Evolutionary conservation across 2,888 invertebrate genomes (phyloP), one percentile per base, ranked within the genome.

Genomic region (Halictus ligatus): DNA sequence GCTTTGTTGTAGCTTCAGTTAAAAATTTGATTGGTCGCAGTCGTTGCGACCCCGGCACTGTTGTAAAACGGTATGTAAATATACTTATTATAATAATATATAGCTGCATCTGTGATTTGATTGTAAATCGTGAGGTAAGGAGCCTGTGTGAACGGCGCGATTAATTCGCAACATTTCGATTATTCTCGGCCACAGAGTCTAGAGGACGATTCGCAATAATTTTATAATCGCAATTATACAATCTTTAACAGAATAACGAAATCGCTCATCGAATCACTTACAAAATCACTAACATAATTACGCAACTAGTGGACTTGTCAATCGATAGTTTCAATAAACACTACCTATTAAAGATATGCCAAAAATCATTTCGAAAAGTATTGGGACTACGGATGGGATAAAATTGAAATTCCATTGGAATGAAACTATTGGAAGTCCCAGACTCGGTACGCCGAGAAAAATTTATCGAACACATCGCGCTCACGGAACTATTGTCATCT

Each of bases 401-500:
- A 71, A 12, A 71, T 43, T 71, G 43, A 71, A 71, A 43, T 71
- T 69, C 21, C 18, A 8, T 21, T 69, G 12, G 40, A 69, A 43
- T 71, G 12, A 29, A 72, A 84, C 67, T 73, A 76, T 73, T 84
- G 84, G 54, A 84, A 75, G 75, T 76, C 54, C 25, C 50, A 72
- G 79, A 76, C 84, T 83, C 75, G 29, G 84, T 78, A 73, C 81
- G 82, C 50, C 46, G 72, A 77, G 80, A 85, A 85, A 79, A 76
- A 69, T 83, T 80, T 85, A 73, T 84, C 85, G 85, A 84, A 48
- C 25, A 76, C 91, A 92, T 92, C 91, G 92, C 91, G 92, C 92
- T 92, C 94, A 94, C 92, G 94, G 94, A 95, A 95, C 95, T 95
- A 95, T 95, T 95, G 95, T 95, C 95, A 93, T 95, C 95, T 95